phyloP scores from a whole-genome alignment of 2,113 vertebrate genomes.

The Rhinolophus ferrumequinum region DNA sequence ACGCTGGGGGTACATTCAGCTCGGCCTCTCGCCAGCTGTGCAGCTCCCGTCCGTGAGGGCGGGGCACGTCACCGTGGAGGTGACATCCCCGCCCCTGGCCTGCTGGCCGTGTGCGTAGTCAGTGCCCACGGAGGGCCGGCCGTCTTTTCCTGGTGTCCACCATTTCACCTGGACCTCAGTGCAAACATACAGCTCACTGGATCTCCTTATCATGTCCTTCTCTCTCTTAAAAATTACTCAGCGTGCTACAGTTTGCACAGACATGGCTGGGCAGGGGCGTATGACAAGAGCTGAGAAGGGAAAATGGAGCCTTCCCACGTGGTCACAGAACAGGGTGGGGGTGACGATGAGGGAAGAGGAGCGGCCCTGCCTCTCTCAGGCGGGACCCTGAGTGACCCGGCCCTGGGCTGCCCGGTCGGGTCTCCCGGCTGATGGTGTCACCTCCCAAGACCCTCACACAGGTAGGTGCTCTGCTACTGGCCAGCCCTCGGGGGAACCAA shows the following conservation, averaged over 20 bases:
- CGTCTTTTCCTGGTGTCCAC: not conserved
- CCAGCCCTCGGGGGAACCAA: not conserved
- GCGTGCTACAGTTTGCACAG: not conserved
- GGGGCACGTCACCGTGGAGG: rapidly evolving
- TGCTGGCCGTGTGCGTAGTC: rapidly evolving
- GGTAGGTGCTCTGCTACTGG: not conserved
- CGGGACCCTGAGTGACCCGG: no score
- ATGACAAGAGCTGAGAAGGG: not conserved
- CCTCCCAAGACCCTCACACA: not conserved
- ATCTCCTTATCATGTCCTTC: not conserved
- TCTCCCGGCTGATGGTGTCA: not conserved
- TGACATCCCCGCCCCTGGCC: no score
- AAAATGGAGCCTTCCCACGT: rapidly evolving
- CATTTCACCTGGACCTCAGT: not conserved
- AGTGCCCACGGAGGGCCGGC: rapidly evolving
- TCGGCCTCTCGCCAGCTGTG: rapidly evolving
- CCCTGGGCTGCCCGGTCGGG: not conserved
- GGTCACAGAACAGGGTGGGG: not conserved
- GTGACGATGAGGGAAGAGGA: not conserved
- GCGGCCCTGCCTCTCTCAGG: no score
- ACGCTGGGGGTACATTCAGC: not conserved
- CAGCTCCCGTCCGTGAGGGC: not conserved
- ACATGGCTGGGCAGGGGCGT: no score
- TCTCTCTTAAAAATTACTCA: not conserved
- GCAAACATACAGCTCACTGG: not conserved